These are phyloP conservation scores for Phania funesta DNA, from an alignment of 2,888 invertebrate species.

Conservation along the genomic window DNA sequence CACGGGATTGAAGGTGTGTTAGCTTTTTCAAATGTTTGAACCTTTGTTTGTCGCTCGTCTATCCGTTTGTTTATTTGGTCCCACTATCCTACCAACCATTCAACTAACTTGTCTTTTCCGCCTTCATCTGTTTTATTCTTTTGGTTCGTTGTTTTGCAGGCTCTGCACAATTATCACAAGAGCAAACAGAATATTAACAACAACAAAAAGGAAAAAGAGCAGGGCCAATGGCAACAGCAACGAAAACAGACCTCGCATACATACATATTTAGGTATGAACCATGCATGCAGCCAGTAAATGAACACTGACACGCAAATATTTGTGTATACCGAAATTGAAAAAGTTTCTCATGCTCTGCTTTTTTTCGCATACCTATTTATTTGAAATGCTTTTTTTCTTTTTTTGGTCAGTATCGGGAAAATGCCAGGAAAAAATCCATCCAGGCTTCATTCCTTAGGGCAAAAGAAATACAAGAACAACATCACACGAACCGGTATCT, in stretches of 20 bases:
- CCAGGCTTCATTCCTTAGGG: slow-evolving; percentile 38
- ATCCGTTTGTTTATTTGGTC: slow-evolving; percentile 21
- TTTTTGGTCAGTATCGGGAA: neutral
- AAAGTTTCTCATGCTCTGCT: slow-evolving; percentile 49
- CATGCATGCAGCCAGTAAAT: slow-evolving; percentile 50
- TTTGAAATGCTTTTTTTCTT: slow-evolving; percentile 35
- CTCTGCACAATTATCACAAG: slow-evolving; percentile 48
- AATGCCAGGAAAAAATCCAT: slow-evolving; percentile 5
- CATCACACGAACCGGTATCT: slow-evolving; percentile 16
- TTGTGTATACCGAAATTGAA: slow-evolving; percentile 67
- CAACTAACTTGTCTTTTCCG: slow-evolving; percentile 45
- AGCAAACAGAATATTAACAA: slow-evolving; percentile 39
- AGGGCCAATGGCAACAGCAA: slow-evolving; percentile 18
- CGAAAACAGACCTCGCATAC: neutral
- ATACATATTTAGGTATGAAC: neutral
- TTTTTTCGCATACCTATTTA: slow-evolving; percentile 24
- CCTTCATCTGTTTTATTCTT: slow-evolving; percentile 31
- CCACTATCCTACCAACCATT: slow-evolving; percentile 22
- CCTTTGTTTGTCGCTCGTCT: slow-evolving; percentile 27
- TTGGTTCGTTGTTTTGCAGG: slow-evolving; percentile 24
- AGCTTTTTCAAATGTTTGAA: slow-evolving; percentile 30
- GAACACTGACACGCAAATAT: slow-evolving; percentile 66
- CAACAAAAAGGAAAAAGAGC: slow-evolving; percentile 28
- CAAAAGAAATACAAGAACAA: slow-evolving; percentile 20
- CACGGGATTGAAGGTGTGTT: neutral